Conservation (phyloP, 2,113 vertebrate species). For the Sinocyclocheilus grahami region DNA sequence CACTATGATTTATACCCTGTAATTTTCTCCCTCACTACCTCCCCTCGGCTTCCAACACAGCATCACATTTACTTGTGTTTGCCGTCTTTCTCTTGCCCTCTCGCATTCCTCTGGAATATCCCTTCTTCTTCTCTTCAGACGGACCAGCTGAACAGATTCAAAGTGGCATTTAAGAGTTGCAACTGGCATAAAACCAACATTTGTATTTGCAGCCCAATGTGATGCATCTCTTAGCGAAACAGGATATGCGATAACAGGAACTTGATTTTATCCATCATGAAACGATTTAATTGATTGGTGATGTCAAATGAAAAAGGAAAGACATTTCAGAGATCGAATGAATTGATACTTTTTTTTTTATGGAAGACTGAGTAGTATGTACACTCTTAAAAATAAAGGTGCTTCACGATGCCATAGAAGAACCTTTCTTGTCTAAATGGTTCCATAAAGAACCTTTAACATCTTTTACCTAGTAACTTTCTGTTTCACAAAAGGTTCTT, state of each 20-base stretch:
- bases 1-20: slow-evolving; percentile 27
- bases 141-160: slow-evolving; percentile 58
- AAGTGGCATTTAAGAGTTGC: slow-evolving; percentile 62
- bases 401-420: too few relatives aligned
- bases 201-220: neutral
- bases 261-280: neutral
- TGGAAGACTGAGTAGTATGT: neutral
- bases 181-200: slow-evolving; percentile 57
- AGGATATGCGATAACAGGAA: neutral
- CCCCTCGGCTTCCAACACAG: slow-evolving; percentile 7
- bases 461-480: too few relatives aligned
- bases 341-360: neutral
- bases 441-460: too few relatives aligned
- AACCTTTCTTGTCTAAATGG: too few relatives aligned
- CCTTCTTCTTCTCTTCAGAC: slow-evolving; percentile 47
- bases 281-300: neutral
- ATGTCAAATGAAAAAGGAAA: neutral
- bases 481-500: too few relatives aligned
- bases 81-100: slow-evolving; percentile 20
- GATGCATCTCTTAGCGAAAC: neutral
- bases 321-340: neutral
- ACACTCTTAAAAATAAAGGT: too few relatives aligned
- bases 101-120: slow-evolving; percentile 52
- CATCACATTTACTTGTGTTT: slow-evolving; percentile 1
- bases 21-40: slow-evolving; percentile 19